Base-by-base conservation (phyloP, 1,140 invertebrate species). In the Belonocnema kinseyi region DNA sequence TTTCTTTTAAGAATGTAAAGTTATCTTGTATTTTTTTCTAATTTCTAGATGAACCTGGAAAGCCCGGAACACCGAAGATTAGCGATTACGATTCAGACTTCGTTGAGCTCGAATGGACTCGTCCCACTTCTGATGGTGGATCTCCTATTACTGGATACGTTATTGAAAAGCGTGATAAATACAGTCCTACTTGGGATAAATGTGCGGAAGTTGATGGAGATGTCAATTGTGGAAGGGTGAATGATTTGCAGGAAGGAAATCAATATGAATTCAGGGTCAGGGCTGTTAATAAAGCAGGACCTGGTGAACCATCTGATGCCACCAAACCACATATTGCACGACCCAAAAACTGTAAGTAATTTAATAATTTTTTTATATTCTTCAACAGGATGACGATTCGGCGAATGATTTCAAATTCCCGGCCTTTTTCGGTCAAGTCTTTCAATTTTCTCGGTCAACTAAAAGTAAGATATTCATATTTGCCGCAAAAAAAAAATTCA, bases 91-190 rank as follows among this genome's bases (percentile, higher is more conserved):
- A 99, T 86, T 94, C 93, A 79, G 96, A 98, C 90, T 98, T 96
- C 85, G 98, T 99, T n/a, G 96, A 98, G 85, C 93, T 99, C n/a
- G 94, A 96, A 91, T 99, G 98, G 98, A 93, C 93, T 71, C 93
- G 95, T 80, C 98, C 98, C 17, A 93, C 94, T 66, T 93, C 93
- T 58, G 97, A 99, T 92, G 97, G 97, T 21, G 97, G 97, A 6
- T 95, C 96, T 11, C 97, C 97, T 4, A 97, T 99, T 82, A 97
- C 95, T 17, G 96, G 96, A 11, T 99, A 99, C 82, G 92, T 99
- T 33, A 97, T 99, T 90, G 98, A 99, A 88, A 99, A 99, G 93
- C 96, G 97, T 83, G 97, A 98, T 86, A 97, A 97, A 87, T 97
- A 96, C 87, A 95, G 94, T 89, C 95, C 95, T 10, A 95, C 95